These are phyloP conservation scores for Rotaria magnacalcarata DNA, from an alignment of 2,888 invertebrate genomes.

Conservation along the genomic window DNA sequence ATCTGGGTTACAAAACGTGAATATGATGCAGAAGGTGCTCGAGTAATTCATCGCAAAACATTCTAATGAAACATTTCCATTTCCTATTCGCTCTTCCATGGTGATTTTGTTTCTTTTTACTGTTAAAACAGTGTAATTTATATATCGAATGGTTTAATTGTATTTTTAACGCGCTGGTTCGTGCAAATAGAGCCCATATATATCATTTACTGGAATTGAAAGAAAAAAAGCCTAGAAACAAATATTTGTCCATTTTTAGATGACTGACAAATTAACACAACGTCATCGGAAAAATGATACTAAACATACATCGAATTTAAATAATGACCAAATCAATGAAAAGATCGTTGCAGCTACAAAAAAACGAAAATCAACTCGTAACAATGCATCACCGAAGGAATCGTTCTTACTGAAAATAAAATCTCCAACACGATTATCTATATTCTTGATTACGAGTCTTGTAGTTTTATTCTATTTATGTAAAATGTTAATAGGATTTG, in stretches of 20 bases:
- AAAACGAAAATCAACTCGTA: not conserved
- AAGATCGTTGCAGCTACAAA: not conserved
- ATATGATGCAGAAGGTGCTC: constrained; percentile 66
- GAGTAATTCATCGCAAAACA: constrained; percentile 43
- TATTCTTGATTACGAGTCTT: not conserved
- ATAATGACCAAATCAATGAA: not conserved
- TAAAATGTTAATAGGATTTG: not conserved
- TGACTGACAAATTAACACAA: not conserved
- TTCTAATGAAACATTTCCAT: constrained; percentile 7
- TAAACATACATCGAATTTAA: not conserved
- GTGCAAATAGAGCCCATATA: not conserved
- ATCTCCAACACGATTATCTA: not conserved
- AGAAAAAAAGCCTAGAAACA: not conserved
- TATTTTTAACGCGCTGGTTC: constrained; percentile 26
- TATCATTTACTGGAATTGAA: not conserved
- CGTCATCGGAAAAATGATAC: not conserved
- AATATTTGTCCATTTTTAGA: not conserved
- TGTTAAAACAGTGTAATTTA: not conserved
- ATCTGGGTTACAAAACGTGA: constrained; percentile 99
- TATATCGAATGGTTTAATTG: not conserved
- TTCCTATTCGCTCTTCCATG: not conserved
- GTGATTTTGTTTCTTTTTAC: constrained; percentile 5
- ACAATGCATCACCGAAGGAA: not conserved
- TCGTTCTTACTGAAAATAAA: not conserved
- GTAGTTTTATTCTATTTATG: not conserved